Evolutionary conservation across 2,797 vertebrate species (phyloP), one percentile per base, ranked within the genome.

Genomic region (Clarias fuscus): DNA sequence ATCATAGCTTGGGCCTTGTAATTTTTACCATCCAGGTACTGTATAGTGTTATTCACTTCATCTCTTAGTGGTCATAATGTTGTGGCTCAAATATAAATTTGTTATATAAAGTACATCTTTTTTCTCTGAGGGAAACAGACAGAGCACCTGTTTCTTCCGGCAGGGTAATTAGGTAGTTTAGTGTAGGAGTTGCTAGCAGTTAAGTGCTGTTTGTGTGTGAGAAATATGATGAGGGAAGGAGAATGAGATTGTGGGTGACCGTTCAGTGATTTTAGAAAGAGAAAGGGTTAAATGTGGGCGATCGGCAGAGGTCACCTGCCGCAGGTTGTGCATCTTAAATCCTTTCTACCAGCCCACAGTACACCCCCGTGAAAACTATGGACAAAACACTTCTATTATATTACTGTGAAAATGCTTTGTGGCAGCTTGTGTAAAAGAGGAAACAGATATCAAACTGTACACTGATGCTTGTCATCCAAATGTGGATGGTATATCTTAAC

Each of bases 161-260:
- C 65, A 85, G 85, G 20, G n/a, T 68, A 86, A 86, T 82, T 86
- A 76, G 62, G 71, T 48, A 59, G 79, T 43, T 59, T 43, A 86
- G 85, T 27, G 72, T 65, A 86, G 80, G 80, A 64, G 80, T 77
- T 61, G 30, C 43, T 68, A 76, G 43, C 43, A 37, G 79, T 82
- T 81, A 86, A 86, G 85, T 76, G 70, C 43, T 83, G 71, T 76
- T 83, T 86, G 71, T 83, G 71, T 43, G 33, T 77, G 71, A 68
- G 71, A 67, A 67, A 67, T 40, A 30, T 48, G 70, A 27, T 62
- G 56, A 75, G 68, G 14, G 24, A 61, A 17, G 22, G n/a, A 56
- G 56, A 71, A 33, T 48, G 40, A 71, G 84, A 81, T 48, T 43
- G 58, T 67, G 27, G 65, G 40, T 86, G 79, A 82, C n/a, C 70